Evolutionary conservation across 2,888 invertebrate species (phyloP).

Genomic region (Erebia aethiops): DNA sequence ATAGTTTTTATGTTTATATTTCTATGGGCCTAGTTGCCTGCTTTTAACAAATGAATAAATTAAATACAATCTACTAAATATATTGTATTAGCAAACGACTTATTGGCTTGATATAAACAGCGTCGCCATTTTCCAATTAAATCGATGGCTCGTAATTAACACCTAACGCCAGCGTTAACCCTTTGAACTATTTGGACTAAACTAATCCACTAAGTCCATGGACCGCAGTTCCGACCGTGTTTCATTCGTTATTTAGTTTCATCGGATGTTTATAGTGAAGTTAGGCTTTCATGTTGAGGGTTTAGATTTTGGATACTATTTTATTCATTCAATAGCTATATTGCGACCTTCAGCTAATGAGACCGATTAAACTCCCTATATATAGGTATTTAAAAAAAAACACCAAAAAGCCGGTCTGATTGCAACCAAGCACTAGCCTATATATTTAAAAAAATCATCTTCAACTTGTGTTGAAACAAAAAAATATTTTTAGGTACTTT

Average conservation of each 20-base stretch:
- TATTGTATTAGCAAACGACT: background rate
- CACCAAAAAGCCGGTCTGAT: no score
- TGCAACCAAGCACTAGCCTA: no score
- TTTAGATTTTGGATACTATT: background rate
- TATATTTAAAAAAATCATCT: no score
- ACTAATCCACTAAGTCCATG: conserved; percentile 30
- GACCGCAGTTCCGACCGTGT: conserved; percentile 22
- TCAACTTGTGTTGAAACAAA: no score
- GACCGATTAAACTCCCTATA: no score
- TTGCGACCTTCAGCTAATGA: no score
- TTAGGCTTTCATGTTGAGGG: conserved; percentile 6
- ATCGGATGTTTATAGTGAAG: conserved; percentile 6
- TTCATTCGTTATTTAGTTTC: conserved; percentile 20
- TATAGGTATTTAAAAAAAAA: no score
- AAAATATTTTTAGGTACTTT: no score
- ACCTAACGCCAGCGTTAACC: conserved; percentile 27
- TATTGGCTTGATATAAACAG: conserved; percentile 7
- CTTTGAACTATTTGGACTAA: conserved; percentile 33
- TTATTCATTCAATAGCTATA: background rate
- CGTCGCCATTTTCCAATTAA: conserved; percentile 12
- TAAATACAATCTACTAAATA: background rate
- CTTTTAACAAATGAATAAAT: no score
- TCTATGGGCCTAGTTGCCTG: no score
- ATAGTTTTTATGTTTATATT: no score
- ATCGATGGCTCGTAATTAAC: conserved; percentile 31